Conservation (phyloP, 2,797 vertebrate species). For the Notolabrus celidotus region DNA sequence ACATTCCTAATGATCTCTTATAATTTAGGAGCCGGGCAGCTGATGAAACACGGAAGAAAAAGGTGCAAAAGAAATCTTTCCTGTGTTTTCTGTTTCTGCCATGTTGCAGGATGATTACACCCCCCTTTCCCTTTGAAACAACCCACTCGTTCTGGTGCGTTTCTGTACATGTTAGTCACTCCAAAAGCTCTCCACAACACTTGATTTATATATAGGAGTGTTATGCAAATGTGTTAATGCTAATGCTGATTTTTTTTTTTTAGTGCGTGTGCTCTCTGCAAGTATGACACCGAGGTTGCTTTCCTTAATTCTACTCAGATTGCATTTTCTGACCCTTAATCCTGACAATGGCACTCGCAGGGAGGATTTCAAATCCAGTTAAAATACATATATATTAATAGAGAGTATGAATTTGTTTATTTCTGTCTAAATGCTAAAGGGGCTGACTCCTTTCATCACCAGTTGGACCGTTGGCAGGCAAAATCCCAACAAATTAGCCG, state of each 20-base stretch:
- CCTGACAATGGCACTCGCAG: constrained; percentile 72
- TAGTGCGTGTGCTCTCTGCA: constrained; percentile 40
- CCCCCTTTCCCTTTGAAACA: constrained; percentile 37
- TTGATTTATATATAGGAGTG: constrained; percentile 69
- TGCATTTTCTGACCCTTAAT: constrained; percentile 81
- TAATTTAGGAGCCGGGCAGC: constrained; percentile 78
- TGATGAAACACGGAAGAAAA: constrained; percentile 61
- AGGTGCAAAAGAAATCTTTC: constrained; percentile 30
- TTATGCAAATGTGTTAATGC: constrained; percentile 71
- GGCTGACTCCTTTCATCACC: constrained; percentile 77
- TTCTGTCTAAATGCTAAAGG: constrained; percentile 82
- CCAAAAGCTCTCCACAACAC: constrained; percentile 65
- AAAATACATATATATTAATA: constrained; percentile 80
- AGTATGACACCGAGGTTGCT: constrained; percentile 64
- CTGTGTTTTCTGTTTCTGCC: constrained; percentile 54
- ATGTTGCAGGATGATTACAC: constrained; percentile 63
- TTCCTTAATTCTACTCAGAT: constrained; percentile 76
- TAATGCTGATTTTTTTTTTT: constrained; percentile 49
- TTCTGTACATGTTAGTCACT: constrained; percentile 64
- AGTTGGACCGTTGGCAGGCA: constrained; percentile 74
- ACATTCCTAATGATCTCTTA: constrained; percentile 82
- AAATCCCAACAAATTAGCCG: constrained; percentile 84
- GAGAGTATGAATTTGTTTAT: constrained; percentile 81
- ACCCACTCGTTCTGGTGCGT: constrained; percentile 50
- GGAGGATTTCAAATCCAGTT: constrained; percentile 77